Percentiles rank a stretch among this genome's conserved stretches.
phyloP scores from a whole-genome alignment of 1,140 invertebrate species.

The Bombus polaris region DNA sequence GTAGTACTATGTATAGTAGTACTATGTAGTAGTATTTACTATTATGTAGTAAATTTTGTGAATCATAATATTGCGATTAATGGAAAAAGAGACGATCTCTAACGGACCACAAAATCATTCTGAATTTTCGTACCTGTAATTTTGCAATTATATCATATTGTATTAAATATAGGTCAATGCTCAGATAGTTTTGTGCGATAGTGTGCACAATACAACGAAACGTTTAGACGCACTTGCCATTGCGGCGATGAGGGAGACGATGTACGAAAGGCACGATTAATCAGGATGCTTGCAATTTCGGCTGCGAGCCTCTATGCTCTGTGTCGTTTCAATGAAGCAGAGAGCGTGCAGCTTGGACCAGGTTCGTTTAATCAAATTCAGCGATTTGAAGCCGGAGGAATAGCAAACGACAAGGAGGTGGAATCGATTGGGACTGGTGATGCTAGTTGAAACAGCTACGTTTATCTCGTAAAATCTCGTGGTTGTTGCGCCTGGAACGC shows the following conservation, averaged over 20 bases:
- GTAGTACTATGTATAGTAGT: too few species aligned
- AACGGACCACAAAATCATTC: too few species aligned
- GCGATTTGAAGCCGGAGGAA: constrained; percentile 24
- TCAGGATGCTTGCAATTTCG: constrained; percentile 24
- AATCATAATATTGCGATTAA: too few species aligned
- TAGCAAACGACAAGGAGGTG: constrained; percentile 18
- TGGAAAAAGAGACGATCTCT: too few species aligned
- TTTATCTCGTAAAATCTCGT: constrained; percentile 41
- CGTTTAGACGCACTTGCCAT: too few species aligned
- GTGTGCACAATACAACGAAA: too few species aligned
- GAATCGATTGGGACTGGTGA: background rate
- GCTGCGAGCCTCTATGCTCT: background rate
- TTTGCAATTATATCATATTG: too few species aligned
- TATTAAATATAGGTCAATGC: too few species aligned
- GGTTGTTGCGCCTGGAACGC: background rate
- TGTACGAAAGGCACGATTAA: constrained; percentile 22
- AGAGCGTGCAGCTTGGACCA: background rate
- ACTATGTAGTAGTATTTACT: too few species aligned
- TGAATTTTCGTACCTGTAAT: too few species aligned
- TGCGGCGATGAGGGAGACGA: background rate
- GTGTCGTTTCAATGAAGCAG: background rate
- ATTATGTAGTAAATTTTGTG: too few species aligned
- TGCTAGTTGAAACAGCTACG: background rate
- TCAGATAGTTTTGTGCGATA: too few species aligned
- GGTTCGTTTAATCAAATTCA: constrained; percentile 43